phyloP scores from a whole-genome alignment of 2,888 invertebrate species.

The Cephus spinipes region DNA sequence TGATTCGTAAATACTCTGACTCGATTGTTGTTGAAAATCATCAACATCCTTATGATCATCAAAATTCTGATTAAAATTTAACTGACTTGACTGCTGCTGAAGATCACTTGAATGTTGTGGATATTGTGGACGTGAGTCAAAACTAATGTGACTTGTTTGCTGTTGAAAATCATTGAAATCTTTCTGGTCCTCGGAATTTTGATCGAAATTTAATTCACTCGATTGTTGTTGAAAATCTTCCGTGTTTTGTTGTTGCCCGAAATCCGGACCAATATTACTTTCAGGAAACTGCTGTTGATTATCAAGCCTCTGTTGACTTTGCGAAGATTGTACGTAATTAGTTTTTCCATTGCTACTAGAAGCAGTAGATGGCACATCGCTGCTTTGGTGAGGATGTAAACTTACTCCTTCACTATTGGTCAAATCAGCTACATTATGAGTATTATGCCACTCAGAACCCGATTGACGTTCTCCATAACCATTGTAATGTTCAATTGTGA shows the following conservation, averaged over 20 bases:
- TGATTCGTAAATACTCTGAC: not conserved
- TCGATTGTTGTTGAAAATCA: not conserved
- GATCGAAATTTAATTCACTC: not conserved
- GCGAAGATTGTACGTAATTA: not conserved
- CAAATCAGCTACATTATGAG: conserved; percentile 43
- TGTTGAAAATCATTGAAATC: conserved; percentile 16
- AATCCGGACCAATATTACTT: not conserved
- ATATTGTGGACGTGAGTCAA: conserved; percentile 13
- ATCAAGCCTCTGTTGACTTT: not conserved
- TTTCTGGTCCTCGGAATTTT: not conserved
- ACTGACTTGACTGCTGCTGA: conserved; percentile 8
- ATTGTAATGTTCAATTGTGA: conserved; percentile 14
- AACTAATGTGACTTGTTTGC: conserved; percentile 4
- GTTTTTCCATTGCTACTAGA: not conserved
- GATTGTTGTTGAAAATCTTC: conserved; percentile 43
- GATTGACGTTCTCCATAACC: conserved; percentile 20
- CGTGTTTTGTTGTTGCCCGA: conserved; percentile 28
- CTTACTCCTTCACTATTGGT: conserved; percentile 31
- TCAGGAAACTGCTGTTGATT: not conserved
- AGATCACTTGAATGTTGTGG: conserved; percentile 8
- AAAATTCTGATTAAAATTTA: not conserved
- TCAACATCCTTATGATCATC: not conserved
- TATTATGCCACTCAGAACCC: conserved; percentile 43
- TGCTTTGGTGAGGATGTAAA: not conserved
- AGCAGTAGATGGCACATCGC: not conserved